These are phyloP conservation scores for Diorhabda carinulata DNA, from an alignment of 1,140 invertebrate genomes.

Conservation along the genomic window DNA sequence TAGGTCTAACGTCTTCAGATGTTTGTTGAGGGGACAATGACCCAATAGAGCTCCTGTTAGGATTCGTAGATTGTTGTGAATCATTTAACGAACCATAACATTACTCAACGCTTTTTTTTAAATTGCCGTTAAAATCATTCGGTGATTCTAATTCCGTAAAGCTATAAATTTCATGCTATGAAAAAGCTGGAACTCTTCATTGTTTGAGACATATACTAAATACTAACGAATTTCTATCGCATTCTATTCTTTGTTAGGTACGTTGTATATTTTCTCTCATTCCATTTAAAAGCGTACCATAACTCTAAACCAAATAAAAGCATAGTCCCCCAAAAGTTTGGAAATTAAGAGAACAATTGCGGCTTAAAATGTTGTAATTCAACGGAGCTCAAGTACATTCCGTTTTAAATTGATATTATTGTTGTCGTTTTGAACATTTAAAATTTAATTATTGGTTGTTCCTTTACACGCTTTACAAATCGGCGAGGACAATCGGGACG, in stretches of 20 bases:
- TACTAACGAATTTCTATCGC: not conserved
- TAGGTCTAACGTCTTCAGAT: no score
- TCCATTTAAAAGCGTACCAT: not conserved
- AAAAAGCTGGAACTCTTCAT: not conserved
- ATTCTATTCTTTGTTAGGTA: not conserved
- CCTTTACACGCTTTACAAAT: not conserved
- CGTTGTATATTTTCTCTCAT: not conserved
- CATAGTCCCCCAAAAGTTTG: not conserved
- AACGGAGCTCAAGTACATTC: not conserved
- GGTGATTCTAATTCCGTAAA: no score
- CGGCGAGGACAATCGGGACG: not conserved
- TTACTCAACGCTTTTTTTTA: no score
- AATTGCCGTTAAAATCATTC: no score
- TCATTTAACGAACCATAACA: no score
- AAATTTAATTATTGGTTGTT: not conserved
- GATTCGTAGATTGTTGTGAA: no score
- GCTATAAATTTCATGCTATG: not conserved
- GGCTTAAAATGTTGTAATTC: conserved; percentile 2
- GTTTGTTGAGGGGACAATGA: no score
- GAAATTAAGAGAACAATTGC: not conserved
- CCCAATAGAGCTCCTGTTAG: no score
- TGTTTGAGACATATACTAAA: not conserved
- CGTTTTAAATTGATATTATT: conserved; percentile 3
- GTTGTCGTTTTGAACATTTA: conserved; percentile 1
- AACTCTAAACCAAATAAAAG: conserved; percentile 2